Percentiles rank a stretch among this genome's conserved stretches.
Evolutionary conservation across 2,888 invertebrate genomes (phyloP).

Genomic region (Microctonus hyperodae): DNA sequence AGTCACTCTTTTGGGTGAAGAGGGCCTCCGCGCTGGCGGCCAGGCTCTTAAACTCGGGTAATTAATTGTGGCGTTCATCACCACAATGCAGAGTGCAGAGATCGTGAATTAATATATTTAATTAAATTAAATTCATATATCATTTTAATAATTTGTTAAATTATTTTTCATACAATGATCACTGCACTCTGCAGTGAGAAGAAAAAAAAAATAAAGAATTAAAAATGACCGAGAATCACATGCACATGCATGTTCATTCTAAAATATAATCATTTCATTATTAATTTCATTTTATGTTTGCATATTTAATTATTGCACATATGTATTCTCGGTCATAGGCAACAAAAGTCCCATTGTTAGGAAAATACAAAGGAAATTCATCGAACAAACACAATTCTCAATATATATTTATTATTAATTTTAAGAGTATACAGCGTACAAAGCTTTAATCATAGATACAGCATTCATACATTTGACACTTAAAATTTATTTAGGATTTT

Average conservation of each 20-base stretch:
- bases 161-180: conserved; percentile 35
- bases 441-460: neutral
- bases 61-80: conserved; percentile 65
- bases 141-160: neutral
- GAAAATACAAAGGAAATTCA: neutral
- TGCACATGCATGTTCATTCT: conserved; percentile 48
- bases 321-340: conserved; percentile 47
- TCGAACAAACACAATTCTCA: neutral
- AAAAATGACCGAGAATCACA: conserved; percentile 50
- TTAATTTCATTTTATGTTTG: conserved; percentile 20
- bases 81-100: conserved; percentile 48
- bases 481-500: conserved; percentile 7
- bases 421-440: neutral
- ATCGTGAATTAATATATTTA: conserved; percentile 27
- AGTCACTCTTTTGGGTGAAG: conserved; percentile 95
- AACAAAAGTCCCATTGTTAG: conserved; percentile 20
- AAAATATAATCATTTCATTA: conserved; percentile 36
- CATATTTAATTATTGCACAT: conserved; percentile 40
- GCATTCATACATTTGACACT: neutral
- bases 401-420: neutral
- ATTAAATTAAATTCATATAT: neutral
- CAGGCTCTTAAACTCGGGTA: conserved; percentile 98
- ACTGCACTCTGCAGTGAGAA: conserved; percentile 51
- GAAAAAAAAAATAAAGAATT: conserved; percentile 10
- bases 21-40: conserved; percentile 92